Evolutionary conservation across 2,888 invertebrate species (phyloP), one percentile per base, ranked within the genome.

Genomic region (Cantharis nigra): DNA sequence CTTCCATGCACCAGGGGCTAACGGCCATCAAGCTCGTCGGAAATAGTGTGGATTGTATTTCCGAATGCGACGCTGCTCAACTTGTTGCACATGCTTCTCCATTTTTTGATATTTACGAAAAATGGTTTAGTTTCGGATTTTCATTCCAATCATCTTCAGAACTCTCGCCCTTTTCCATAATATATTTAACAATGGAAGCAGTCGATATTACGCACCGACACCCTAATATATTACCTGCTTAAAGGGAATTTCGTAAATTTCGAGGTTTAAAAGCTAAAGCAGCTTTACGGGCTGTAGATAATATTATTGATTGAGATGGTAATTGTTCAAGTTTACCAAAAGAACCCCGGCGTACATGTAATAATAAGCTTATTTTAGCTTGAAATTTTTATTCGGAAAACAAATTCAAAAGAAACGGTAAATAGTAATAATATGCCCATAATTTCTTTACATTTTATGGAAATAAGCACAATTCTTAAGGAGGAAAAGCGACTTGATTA

Each of bases 21-120:
- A 78, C 76, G 80, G 80, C 82, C 82, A 82, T 80, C 81, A 79
- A 75, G 78, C 77, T 80, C 75, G 76, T 76, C 82, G 82, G 82
- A 82, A 82, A 81, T 80, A 82, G 81, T 80, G 78, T 78, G 82
- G 81, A 79, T 77, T 79, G 78, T 82, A 82, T 82, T 81, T 81
- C 82, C 82, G 80, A 80, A 67, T n/a, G 75, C 26, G 64, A 67
- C 49, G 73, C 69, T 69, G 79, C 77, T 78, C 78, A 78, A 83
- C 82, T 83, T 83, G 82, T 83, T 83, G 82, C 82, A 78, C 79
- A 78, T 78, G 75, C 74, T 75, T 70, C n/a, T 49, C n/a, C 5
- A 49, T n/a, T 49, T 49, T 49, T 49, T 4, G n/a, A n/a, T n/a
- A n/a, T n/a, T n/a, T 4, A n/a, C 13, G 49, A 49, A 49, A 49